These are phyloP conservation scores for Dendrolimus kikuchii DNA, from an alignment of 1,140 invertebrate genomes.

Conservation along the genomic window DNA sequence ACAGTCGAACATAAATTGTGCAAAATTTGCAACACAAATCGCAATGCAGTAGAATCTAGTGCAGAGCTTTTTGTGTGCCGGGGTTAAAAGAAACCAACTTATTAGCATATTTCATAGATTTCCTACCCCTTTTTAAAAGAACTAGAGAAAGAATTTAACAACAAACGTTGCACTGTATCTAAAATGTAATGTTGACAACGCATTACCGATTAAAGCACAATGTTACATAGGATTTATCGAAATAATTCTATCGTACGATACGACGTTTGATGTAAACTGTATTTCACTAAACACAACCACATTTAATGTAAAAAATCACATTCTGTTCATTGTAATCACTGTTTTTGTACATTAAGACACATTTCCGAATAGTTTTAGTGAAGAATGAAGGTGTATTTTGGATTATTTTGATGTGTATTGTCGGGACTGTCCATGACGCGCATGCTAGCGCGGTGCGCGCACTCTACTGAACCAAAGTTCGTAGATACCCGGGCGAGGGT, in stretches of 20 bases:
- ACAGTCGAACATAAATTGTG: constrained; percentile 22
- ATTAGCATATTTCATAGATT: constrained; percentile 58
- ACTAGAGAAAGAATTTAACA: constrained; percentile 9
- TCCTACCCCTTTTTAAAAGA: constrained; percentile 18
- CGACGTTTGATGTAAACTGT: no score
- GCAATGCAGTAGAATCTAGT: constrained; percentile 63
- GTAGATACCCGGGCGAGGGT: constrained; percentile 35
- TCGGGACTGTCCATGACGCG: constrained; percentile 19
- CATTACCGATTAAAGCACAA: constrained; percentile 54
- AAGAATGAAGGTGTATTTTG: constrained; percentile 27
- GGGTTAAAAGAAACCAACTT: constrained; percentile 55
- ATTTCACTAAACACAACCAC: no score
- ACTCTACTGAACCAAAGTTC: constrained; percentile 37
- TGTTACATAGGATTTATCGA: constrained; percentile 53
- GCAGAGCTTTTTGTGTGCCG: constrained; percentile 66
- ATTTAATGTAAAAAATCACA: constrained; percentile 12
- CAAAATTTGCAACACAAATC: constrained; percentile 68
- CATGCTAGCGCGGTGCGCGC: constrained; percentile 26
- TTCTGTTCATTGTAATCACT: constrained; percentile 29
- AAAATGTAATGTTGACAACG: constrained; percentile 31
- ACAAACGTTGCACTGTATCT: constrained; percentile 14
- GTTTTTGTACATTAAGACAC: constrained; percentile 22
- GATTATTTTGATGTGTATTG: constrained; percentile 58
- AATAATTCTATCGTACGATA: constrained; percentile 1
- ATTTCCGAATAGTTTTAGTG: background rate